A percentile compares a stretch with the other conserved stretches of the same genome.
Evolutionary conservation across 2,888 invertebrate species (phyloP).

Genomic region (Chrysodeixis includens): DNA sequence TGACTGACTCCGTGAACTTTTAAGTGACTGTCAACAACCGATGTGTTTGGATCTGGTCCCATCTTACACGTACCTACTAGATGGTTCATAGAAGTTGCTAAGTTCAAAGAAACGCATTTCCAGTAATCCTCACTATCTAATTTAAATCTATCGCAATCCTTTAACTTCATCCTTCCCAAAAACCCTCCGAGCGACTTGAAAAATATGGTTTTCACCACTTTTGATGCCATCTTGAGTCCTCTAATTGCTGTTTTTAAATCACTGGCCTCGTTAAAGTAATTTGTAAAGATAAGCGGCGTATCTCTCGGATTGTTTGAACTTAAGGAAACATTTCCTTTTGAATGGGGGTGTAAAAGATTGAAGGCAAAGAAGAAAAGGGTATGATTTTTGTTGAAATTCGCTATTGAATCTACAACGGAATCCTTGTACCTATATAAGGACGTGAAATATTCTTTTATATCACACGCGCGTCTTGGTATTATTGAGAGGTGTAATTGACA

Average conservation of each 20-base stretch:
- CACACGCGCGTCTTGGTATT: constrained; percentile 25
- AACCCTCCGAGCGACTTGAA: constrained; percentile 40
- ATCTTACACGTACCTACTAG: constrained; percentile 90
- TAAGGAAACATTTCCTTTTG: constrained; percentile 46
- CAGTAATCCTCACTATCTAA: constrained; percentile 53
- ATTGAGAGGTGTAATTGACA: constrained; percentile 38
- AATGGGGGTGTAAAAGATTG: constrained; percentile 47
- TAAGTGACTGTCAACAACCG: constrained; percentile 80
- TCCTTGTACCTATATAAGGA: constrained; percentile 28
- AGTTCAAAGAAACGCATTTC: constrained; percentile 37
- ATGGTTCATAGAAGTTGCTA: constrained; percentile 87
- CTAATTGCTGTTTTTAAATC: constrained; percentile 33
- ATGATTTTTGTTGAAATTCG: constrained; percentile 19
- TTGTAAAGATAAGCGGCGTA: constrained; percentile 36
- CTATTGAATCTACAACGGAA: constrained; percentile 31
- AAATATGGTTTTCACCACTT: constrained; percentile 30
- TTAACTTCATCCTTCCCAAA: constrained; percentile 42
- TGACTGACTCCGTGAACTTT: constrained; percentile 87
- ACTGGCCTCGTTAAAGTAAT: constrained; percentile 40
- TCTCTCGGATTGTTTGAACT: constrained; percentile 40
- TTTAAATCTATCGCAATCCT: constrained; percentile 35
- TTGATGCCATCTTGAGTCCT: constrained; percentile 44
- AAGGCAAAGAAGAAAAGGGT: constrained; percentile 39
- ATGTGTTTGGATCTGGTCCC: constrained; percentile 80
- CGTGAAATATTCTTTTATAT: constrained; percentile 20